These are phyloP conservation scores for Aratinga solstitialis DNA, from an alignment of 2,797 vertebrate genomes.

Conservation along the genomic window DNA sequence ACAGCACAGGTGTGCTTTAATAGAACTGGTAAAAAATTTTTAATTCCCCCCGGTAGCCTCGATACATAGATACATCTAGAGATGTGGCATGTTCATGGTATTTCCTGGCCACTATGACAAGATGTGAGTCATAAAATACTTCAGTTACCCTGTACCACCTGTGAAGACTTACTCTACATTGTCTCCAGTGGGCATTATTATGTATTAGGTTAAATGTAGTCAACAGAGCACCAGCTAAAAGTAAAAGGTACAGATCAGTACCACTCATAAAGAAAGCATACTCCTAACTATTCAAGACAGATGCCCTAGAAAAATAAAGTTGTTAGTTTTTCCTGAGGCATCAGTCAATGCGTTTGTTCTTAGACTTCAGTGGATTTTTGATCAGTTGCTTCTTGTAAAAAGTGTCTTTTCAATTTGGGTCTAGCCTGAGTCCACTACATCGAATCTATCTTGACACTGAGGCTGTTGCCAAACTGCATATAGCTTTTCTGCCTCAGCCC, in stretches of 20 bases:
- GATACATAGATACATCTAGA: background rate
- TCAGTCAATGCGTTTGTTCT: background rate
- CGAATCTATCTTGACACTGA: background rate
- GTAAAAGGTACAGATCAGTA: background rate
- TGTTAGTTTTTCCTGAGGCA: background rate
- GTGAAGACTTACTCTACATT: background rate
- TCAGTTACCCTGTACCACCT: accelerated
- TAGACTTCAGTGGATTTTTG: background rate
- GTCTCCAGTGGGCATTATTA: background rate
- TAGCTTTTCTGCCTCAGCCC: background rate
- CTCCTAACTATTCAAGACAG: background rate
- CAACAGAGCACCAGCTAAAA: background rate
- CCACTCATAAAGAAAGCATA: background rate
- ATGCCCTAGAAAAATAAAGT: background rate
- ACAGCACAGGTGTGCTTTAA: background rate
- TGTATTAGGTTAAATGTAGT: background rate
- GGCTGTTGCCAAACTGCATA: background rate
- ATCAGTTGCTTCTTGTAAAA: background rate
- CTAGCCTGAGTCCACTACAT: background rate
- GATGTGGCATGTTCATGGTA: background rate
- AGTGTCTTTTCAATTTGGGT: background rate
- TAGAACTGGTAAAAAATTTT: background rate
- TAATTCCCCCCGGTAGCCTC: background rate
- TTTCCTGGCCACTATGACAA: background rate
- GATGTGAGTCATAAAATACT: background rate